Evolutionary conservation across 2,888 invertebrate genomes (phyloP).

Genomic region (Hyposoter didymator): DNA sequence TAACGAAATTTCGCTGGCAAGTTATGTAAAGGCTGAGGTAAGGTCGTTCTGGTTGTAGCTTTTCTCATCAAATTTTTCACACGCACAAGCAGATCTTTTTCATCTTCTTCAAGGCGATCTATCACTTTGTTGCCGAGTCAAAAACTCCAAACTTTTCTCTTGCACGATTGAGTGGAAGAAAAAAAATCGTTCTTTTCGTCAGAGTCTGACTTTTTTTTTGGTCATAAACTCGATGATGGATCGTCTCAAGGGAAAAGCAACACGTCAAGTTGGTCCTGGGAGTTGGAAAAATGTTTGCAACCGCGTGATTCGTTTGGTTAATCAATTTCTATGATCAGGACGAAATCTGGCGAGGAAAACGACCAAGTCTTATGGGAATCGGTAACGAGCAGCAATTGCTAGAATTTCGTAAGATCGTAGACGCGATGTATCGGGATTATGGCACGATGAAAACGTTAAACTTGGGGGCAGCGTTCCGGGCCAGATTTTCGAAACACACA

Average conservation of each 20-base stretch:
- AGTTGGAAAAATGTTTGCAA: neutral
- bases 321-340: neutral
- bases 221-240: too few species aligned
- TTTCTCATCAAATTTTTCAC: constrained; percentile 6
- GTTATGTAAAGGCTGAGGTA: constrained; percentile 68
- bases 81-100: neutral
- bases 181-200: too few species aligned
- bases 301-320: neutral
- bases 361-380: neutral
- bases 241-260: neutral
- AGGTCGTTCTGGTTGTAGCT: constrained; percentile 57
- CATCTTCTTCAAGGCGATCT: too few species aligned
- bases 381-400: neutral
- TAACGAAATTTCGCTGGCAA: constrained; percentile 52
- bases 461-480: constrained; percentile 32
- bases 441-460: constrained; percentile 34
- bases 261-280: too few species aligned
- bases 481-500: constrained; percentile 63
- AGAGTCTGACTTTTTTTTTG: too few species aligned
- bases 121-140: too few species aligned
- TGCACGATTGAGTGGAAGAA: too few species aligned
- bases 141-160: too few species aligned
- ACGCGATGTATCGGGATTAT: constrained; percentile 23
- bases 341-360: neutral
- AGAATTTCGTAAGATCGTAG: constrained; percentile 32